phyloP scores from a whole-genome alignment of 2,797 vertebrate genomes.

The Gila robusta region DNA sequence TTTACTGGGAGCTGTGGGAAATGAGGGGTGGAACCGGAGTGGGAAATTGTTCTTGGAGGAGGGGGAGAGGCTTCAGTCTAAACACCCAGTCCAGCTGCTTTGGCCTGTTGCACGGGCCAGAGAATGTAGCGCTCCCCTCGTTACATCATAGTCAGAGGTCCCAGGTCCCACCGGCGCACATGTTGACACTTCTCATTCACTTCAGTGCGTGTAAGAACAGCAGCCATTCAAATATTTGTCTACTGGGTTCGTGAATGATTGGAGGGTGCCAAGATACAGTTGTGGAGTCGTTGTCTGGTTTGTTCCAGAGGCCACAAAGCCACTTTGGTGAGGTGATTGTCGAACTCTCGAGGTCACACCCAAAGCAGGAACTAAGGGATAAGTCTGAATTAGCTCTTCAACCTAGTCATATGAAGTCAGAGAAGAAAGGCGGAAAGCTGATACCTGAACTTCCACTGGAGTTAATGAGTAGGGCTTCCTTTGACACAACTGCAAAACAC shows the following conservation, averaged over 20 bases:
- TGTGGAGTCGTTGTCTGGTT: constrained; percentile 2
- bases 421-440: constrained; percentile 44
- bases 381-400: constrained; percentile 50
- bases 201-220: constrained; percentile 37
- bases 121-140: constrained; percentile 45
- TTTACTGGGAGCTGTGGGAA: constrained; percentile 68
- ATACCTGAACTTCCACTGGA: constrained; percentile 34
- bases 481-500: constrained; percentile 53
- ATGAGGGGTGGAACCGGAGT: constrained; percentile 64
- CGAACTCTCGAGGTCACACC: constrained; percentile 9
- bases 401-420: constrained; percentile 37
- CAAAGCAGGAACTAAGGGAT: constrained; percentile 47
- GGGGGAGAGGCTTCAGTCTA: constrained; percentile 59
- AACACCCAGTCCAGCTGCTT: constrained; percentile 67
- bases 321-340: constrained; percentile 30
- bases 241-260: constrained; percentile 40
- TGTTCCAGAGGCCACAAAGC: constrained; percentile 15
- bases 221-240: constrained; percentile 51
- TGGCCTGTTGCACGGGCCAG: constrained; percentile 47
- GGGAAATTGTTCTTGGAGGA: constrained; percentile 60
- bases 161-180: constrained; percentile 26
- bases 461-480: constrained; percentile 49
- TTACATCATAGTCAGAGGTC: constrained; percentile 54
- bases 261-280: constrained; percentile 31
- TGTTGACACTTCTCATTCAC: constrained; percentile 49